Evolutionary conservation across 2,888 invertebrate species (phyloP).

Genomic region (Clanis bilineata): DNA sequence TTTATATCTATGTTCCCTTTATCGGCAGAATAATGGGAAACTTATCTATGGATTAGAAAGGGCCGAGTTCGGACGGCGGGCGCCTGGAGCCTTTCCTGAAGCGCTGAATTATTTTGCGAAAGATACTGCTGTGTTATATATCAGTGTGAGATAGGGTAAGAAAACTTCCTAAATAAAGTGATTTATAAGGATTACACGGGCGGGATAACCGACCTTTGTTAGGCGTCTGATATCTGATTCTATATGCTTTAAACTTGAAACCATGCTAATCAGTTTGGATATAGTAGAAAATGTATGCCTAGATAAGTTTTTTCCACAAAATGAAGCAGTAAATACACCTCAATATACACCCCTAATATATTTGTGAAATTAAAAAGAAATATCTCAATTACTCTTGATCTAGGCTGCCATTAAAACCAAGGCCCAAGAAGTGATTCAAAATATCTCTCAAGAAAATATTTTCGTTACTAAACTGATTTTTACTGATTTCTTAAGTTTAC

Average conservation of each 20-base stretch:
- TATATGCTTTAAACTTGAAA: background rate
- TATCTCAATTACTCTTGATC: no score
- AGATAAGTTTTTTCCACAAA: no score
- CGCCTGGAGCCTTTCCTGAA: background rate
- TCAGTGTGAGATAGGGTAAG: constrained; percentile 5
- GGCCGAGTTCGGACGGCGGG: constrained; percentile 1
- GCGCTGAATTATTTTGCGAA: constrained; percentile 2
- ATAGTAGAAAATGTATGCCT: no score
- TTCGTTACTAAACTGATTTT: no score
- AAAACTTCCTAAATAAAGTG: constrained; percentile 11
- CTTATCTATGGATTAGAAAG: constrained; percentile 14
- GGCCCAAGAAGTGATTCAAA: no score
- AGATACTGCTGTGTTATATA: constrained; percentile 9
- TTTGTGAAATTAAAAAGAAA: no score
- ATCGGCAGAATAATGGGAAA: constrained; percentile 9
- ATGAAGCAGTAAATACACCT: no score
- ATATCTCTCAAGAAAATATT: no score
- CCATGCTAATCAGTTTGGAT: no score
- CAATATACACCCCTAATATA: no score
- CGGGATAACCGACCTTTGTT: background rate
- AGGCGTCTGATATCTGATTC: background rate
- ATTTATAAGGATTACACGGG: background rate
- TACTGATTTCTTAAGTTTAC: no score
- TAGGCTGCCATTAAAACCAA: no score
- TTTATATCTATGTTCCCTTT: constrained; percentile 11